phyloP scores from a whole-genome alignment of 2,113 vertebrate genomes.

The Sapajus apella region DNA sequence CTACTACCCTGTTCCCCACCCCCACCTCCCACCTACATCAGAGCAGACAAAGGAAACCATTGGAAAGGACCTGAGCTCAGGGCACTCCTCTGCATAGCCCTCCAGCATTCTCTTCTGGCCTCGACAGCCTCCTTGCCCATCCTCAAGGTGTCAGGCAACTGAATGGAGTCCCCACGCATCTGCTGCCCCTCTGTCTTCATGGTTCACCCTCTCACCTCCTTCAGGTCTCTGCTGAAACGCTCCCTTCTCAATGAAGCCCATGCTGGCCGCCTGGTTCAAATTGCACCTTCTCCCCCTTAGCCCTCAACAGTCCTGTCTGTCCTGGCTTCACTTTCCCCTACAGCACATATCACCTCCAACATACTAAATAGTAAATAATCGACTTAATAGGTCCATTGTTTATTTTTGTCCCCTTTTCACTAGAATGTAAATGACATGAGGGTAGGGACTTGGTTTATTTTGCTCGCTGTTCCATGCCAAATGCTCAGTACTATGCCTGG shows the following conservation, averaged over 20 bases:
- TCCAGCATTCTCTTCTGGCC: too few relatives aligned
- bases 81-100: too few relatives aligned
- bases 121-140: neutral
- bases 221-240: neutral
- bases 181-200: neutral
- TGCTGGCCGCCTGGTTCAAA: neutral
- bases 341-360: neutral
- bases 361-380: neutral
- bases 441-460: neutral
- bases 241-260: too few relatives aligned
- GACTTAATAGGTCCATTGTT: neutral
- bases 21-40: fast-evolving
- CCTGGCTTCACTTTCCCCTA: too few relatives aligned
- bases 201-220: neutral
- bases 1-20: neutral
- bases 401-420: neutral
- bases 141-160: neutral
- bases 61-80: neutral
- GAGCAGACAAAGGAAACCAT: neutral
- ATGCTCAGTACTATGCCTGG: neutral
- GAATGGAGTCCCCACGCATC: neutral
- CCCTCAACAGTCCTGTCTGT: too few relatives aligned
- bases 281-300: too few relatives aligned
- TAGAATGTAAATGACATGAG: neutral
- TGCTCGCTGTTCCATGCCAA: neutral